A percentile compares a stretch with the other conserved stretches of the same genome.
Evolutionary conservation across 2,888 invertebrate species (phyloP).

Genomic region (Pristionchus maxplancki): DNA sequence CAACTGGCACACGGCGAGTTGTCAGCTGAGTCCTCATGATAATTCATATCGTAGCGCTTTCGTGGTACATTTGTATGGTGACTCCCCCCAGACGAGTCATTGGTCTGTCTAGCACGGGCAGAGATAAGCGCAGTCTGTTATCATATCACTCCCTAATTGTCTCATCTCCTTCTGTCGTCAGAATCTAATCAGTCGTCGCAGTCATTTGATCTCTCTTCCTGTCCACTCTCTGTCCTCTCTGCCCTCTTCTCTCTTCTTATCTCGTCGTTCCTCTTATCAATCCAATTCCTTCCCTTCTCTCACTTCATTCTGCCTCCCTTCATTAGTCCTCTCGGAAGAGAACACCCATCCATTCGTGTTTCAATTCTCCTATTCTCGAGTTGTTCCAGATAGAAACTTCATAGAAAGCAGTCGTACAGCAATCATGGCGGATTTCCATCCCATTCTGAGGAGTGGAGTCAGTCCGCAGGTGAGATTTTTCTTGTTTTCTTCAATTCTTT

Average conservation of each 20-base stretch:
- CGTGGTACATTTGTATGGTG: too few species aligned
- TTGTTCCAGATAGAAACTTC: neutral
- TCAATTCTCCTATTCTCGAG: neutral
- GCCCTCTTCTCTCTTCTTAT: constrained; percentile 14
- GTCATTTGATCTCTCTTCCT: constrained; percentile 36
- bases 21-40: neutral
- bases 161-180: neutral
- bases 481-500: neutral
- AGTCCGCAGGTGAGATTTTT: constrained; percentile 8
- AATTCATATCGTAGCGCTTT: neutral
- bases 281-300: constrained; percentile 20
- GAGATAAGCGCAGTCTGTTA: neutral
- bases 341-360: neutral
- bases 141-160: neutral
- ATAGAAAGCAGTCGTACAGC: neutral
- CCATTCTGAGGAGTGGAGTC: neutral
- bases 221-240: neutral
- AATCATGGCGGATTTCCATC: constrained; percentile 10
- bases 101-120: too few species aligned
- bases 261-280: constrained; percentile 23
- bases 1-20: neutral
- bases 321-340: neutral
- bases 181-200: neutral
- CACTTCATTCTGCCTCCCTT: neutral
- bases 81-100: too few species aligned